phyloP scores from a whole-genome alignment of 2,888 invertebrate genomes.

The Sarcophaga caerulescens region DNA sequence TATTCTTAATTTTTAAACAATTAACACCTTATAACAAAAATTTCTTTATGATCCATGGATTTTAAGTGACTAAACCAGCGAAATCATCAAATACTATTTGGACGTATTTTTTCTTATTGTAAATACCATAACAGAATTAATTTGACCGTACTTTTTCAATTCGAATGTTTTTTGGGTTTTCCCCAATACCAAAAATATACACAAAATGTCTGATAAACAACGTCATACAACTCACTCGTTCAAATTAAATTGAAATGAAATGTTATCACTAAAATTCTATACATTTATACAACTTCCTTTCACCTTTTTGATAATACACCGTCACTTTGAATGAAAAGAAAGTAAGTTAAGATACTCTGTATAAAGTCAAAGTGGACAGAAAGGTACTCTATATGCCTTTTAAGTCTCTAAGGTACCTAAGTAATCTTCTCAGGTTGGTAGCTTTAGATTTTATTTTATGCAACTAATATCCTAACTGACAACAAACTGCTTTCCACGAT shows the following conservation, averaged over 20 bases:
- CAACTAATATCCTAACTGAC: too few relatives aligned
- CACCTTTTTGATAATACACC: not conserved
- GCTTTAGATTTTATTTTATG: too few relatives aligned
- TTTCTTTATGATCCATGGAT: not conserved
- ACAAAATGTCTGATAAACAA: constrained; percentile 20
- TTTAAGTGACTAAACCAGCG: not conserved
- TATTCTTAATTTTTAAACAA: constrained; percentile 10
- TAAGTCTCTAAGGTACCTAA: too few relatives aligned
- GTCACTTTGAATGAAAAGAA: not conserved
- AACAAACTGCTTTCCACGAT: too few relatives aligned
- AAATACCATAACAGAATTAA: not conserved
- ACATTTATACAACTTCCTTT: constrained; percentile 14
- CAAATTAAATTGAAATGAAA: not conserved
- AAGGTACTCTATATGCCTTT: too few relatives aligned
- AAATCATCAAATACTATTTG: not conserved
- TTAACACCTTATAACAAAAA: constrained; percentile 19
- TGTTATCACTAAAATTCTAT: constrained; percentile 7
- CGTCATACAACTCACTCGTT: constrained; percentile 13
- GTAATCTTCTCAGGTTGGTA: too few relatives aligned
- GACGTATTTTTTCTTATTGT: not conserved
- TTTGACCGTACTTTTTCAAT: not conserved
- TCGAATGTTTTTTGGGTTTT: constrained; percentile 27
- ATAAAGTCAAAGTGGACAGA: too few relatives aligned
- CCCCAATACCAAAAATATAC: not conserved
- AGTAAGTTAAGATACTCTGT: not conserved